These are phyloP conservation scores for Polyergus mexicanus DNA, from an alignment of 1,140 invertebrate genomes.

Conservation along the genomic window DNA sequence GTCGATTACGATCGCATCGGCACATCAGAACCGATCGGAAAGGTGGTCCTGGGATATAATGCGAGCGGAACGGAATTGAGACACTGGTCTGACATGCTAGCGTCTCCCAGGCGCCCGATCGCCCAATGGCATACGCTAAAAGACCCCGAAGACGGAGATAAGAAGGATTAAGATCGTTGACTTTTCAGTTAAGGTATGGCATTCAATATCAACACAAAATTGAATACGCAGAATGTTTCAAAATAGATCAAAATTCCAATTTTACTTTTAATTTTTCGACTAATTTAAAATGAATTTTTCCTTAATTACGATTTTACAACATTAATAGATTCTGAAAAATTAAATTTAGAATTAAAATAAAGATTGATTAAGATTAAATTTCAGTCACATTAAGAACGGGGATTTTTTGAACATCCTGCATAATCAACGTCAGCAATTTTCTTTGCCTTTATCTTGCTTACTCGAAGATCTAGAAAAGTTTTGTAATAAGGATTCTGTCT, in stretches of 20 bases:
- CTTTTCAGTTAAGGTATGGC: constrained; percentile 68
- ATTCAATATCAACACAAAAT: not conserved
- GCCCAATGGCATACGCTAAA: constrained; percentile 99
- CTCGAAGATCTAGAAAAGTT: not conserved
- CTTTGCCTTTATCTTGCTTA: not conserved
- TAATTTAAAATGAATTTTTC: not conserved
- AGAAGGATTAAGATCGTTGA: constrained; percentile 91
- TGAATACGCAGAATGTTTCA: not conserved
- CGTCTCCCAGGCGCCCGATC: constrained; percentile 98
- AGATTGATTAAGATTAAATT: not conserved
- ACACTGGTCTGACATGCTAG: constrained; percentile 99
- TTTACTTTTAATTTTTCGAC: not conserved
- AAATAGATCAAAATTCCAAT: not conserved
- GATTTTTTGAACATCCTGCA: not conserved
- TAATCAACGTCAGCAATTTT: not conserved
- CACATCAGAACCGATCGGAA: constrained; percentile 99
- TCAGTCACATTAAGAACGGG: not conserved
- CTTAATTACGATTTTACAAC: not conserved
- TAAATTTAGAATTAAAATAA: constrained; percentile 10
- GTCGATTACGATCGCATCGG: constrained; percentile 99
- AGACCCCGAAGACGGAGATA: constrained; percentile 97
- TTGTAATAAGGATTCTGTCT: constrained; percentile 9
- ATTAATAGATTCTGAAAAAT: not conserved
- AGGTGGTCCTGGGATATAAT: constrained; percentile 98
- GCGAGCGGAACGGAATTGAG: constrained; percentile 98